Conservation (phyloP, 2,797 vertebrate species). For the Megaceryle alcyon region DNA sequence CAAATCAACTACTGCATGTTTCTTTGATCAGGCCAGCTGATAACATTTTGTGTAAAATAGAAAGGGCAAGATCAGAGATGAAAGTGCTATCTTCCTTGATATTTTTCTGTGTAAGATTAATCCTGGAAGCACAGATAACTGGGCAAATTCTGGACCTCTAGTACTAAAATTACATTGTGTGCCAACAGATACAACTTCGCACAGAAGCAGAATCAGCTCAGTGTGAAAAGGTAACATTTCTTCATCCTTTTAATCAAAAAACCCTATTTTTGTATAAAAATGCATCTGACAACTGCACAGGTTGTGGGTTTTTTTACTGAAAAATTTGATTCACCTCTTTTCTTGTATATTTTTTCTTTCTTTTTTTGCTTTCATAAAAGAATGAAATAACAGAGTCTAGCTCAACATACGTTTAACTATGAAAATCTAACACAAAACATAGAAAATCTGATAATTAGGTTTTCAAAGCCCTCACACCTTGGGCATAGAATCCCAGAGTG, state of each 20-base stretch:
- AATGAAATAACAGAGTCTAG: neutral
- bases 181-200: slow-evolving; percentile 15
- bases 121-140: neutral
- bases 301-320: neutral
- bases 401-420: neutral
- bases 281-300: neutral
- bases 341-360: neutral
- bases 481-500: neutral
- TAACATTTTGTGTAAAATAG: neutral
- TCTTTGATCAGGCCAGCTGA: neutral
- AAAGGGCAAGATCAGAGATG: neutral
- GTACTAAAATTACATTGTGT: neutral
- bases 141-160: neutral
- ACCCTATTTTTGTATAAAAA: slow-evolving; percentile 5
- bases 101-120: neutral
- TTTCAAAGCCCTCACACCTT: neutral
- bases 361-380: neutral
- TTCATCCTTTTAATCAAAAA: slow-evolving; percentile 16
- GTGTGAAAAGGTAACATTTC: slow-evolving; percentile 24
- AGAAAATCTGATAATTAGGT: neutral
- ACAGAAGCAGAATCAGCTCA: slow-evolving; percentile 38
- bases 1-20: neutral
- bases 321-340: neutral
- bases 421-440: neutral
- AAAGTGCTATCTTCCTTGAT: neutral